Evolutionary conservation across 2,113 vertebrate species (phyloP).

Genomic region (Amblyopsis rosae): DNA sequence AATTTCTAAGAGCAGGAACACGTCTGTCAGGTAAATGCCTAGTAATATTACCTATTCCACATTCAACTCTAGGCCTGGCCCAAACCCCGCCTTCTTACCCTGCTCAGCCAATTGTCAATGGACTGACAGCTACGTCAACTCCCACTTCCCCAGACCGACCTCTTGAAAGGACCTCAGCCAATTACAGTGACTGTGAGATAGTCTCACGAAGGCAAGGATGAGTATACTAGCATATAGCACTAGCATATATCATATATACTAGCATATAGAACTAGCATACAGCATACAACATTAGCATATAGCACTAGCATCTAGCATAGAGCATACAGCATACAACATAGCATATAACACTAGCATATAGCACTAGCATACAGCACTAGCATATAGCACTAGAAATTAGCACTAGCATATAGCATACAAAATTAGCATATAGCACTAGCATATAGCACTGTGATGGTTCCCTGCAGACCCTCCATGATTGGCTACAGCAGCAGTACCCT

Average conservation of each 20-base stretch:
- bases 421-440: background rate
- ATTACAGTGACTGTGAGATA: constrained; percentile 60
- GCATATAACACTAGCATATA: too few relatives aligned
- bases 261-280: background rate
- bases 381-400: background rate
- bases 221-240: constrained; percentile 32
- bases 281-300: background rate
- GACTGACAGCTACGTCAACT: constrained; percentile 33
- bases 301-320: background rate
- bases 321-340: background rate
- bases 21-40: background rate
- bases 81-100: constrained; percentile 49
- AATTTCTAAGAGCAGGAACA: too few relatives aligned
- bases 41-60: background rate
- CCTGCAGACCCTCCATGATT: constrained; percentile 67
- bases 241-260: background rate
- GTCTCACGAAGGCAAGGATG: constrained; percentile 42
- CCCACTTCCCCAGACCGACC: constrained; percentile 23
- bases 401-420: background rate
- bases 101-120: constrained; percentile 60
- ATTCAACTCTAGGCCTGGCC: constrained; percentile 22
- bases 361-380: background rate
- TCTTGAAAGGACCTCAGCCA: constrained; percentile 39
- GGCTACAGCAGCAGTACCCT: constrained; percentile 74
- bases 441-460: background rate